phyloP scores from a whole-genome alignment of 2,113 vertebrate genomes.

The Crotalus tigris region DNA sequence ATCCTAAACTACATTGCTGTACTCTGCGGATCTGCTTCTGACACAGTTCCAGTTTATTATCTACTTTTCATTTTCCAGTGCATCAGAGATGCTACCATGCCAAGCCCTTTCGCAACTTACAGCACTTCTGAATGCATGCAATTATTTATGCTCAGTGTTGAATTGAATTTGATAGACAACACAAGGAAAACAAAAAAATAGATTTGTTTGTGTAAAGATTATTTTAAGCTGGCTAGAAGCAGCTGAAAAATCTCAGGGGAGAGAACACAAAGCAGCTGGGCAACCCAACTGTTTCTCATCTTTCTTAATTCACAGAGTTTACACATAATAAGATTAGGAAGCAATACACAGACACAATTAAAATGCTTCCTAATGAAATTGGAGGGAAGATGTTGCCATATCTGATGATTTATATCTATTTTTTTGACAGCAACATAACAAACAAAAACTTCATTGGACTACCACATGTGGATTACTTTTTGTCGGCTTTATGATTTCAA shows the following conservation, averaged over 20 bases:
- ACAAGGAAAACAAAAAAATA: slow-evolving; percentile 65
- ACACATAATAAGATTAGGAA: slow-evolving; percentile 70
- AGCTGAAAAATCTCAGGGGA: slow-evolving; percentile 53
- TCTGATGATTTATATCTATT: slow-evolving; percentile 56
- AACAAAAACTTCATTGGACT: slow-evolving; percentile 35
- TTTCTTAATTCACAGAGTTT: slow-evolving; percentile 63
- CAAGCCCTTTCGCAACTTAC: slow-evolving; percentile 25
- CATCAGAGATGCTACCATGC: slow-evolving; percentile 40
- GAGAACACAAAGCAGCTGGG: slow-evolving; percentile 50
- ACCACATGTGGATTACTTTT: background rate
- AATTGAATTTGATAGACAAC: slow-evolving; percentile 65
- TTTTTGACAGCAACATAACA: slow-evolving; percentile 56
- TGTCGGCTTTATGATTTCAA: background rate
- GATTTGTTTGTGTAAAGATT: slow-evolving; percentile 70
- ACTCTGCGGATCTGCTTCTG: background rate
- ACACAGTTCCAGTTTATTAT: background rate
- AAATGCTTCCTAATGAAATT: slow-evolving; percentile 68
- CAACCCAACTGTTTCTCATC: slow-evolving; percentile 47
- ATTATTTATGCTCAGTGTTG: slow-evolving; percentile 53
- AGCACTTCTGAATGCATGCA: slow-evolving; percentile 48
- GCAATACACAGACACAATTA: slow-evolving; percentile 53
- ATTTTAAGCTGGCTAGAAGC: slow-evolving; percentile 64
- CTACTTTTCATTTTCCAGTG: background rate
- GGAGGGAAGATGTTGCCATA: slow-evolving; percentile 31
- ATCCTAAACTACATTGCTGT: background rate